Evolutionary conservation across 2,113 vertebrate species (phyloP), one percentile per base, ranked within the genome.

Genomic region (Phrynosoma blainvillii): DNA sequence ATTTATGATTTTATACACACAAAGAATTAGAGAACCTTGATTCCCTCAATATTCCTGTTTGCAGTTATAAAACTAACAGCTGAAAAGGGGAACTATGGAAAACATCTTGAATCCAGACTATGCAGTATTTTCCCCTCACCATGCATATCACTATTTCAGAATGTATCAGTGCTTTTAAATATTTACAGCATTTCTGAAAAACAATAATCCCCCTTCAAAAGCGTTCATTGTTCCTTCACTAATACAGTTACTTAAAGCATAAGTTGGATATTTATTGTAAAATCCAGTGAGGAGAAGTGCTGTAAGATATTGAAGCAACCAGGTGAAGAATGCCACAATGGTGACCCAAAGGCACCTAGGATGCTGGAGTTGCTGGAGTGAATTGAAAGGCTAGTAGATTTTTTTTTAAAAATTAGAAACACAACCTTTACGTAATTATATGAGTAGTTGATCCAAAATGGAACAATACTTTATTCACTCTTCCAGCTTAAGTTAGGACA

Each of bases 111-210:
- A 89, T 84, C 83, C 90, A 95, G 89, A 92, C 87, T 87, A 56
- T 75, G 91, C 89, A 93, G 30, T 54, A 86, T 25, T 88, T 75
- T 76, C 70, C 66, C 70, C 12, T 59, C 47, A 80, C n/a, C 13
- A 91, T 88, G 87, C 89, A 88, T 91, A 90, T 42, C 79, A 89
- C 87, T 65, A 93, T 25, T 56, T 71, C 73, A 88, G 75, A 91
- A 94, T 59, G 86, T 93, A 96, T 86, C 94, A 94, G 92, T 92
- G 91, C 65, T 91, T 36, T 92, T 93, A 88, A 93, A 95, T 93
- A 96, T 94, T 95, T 96, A 96, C 94, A 96, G 73, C 87, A 91
- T 93, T 83, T 91, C 92, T 95, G 88, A 85, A 86, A 91, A 91
- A 80, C 91, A 84, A 71, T 66, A 62, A 36, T 27, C 80, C 56